Conservation (phyloP, 2,113 vertebrate genomes). For the Gopherus flavomarginatus region DNA sequence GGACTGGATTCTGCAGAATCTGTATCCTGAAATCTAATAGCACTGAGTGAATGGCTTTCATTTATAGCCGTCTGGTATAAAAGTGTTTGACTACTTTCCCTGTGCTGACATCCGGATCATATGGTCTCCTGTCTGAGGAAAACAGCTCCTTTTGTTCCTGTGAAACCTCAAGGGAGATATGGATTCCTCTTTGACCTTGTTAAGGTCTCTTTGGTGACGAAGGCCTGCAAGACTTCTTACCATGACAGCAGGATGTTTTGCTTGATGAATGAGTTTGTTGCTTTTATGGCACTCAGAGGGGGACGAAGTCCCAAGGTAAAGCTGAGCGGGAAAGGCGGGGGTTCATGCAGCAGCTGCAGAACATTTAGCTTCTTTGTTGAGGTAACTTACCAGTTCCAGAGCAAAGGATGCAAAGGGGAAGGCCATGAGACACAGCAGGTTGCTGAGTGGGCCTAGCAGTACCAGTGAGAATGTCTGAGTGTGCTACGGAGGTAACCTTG, state of each 20-base stretch:
- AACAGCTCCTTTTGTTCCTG: not conserved
- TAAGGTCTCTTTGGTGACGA: not conserved
- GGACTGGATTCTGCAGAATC: no score
- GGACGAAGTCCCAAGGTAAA: not conserved
- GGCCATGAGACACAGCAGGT: not conserved
- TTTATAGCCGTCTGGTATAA: no score
- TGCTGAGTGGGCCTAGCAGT: not conserved
- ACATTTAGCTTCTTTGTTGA: not conserved
- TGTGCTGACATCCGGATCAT: not conserved
- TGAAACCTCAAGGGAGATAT: not conserved
- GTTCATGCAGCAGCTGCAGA: not conserved
- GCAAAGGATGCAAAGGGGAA: not conserved
- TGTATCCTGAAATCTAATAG: no score
- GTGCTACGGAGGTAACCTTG: not conserved
- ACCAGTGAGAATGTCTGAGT: no score
- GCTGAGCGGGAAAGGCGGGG: not conserved
- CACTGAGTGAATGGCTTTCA: no score
- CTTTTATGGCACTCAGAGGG: not conserved
- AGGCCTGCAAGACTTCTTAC: not conserved
- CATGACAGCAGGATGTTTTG: not conserved
- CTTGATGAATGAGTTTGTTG: not conserved
- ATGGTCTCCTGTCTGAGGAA: not conserved
- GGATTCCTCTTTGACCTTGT: not conserved
- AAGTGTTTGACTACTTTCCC: no score
- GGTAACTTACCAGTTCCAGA: not conserved